Conservation (phyloP, 2,113 vertebrate genomes). For the Pampusana beccarii region DNA sequence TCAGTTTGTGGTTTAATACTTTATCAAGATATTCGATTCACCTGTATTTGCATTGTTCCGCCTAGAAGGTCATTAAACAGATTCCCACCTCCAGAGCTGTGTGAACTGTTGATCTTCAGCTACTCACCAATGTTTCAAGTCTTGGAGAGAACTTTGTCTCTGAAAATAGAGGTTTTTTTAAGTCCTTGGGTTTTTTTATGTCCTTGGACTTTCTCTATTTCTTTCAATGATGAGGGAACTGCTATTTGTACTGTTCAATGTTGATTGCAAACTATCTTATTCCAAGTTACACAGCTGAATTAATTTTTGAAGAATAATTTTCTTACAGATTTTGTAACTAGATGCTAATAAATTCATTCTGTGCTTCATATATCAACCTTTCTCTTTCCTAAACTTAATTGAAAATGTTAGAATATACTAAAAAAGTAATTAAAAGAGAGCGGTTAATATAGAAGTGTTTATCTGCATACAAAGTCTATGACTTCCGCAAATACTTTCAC, state of each 20-base stretch:
- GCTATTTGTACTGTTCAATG: not conserved
- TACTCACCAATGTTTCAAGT: not conserved
- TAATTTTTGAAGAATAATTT: not conserved
- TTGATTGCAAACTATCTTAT: not conserved
- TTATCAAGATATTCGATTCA: not conserved
- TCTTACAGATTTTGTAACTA: not conserved
- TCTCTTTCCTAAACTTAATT: not conserved
- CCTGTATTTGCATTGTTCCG: not conserved
- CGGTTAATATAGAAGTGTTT: not conserved
- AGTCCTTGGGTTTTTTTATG: not conserved
- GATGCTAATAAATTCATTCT: not conserved
- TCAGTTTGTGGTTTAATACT: not conserved
- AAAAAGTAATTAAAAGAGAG: not conserved
- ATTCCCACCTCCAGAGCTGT: not conserved
- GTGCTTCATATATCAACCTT: not conserved
- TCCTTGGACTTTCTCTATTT: not conserved
- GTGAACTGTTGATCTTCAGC: not conserved
- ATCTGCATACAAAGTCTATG: not conserved
- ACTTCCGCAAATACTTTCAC: not conserved
- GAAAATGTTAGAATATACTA: not conserved
- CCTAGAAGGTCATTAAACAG: not conserved
- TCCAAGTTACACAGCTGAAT: not conserved
- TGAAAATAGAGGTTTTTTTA: not conserved
- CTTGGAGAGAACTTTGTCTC: not conserved
- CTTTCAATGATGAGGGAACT: not conserved